These are phyloP conservation scores for Antennarius maculatus DNA, from an alignment of 2,797 vertebrate genomes.

Conservation along the genomic window DNA sequence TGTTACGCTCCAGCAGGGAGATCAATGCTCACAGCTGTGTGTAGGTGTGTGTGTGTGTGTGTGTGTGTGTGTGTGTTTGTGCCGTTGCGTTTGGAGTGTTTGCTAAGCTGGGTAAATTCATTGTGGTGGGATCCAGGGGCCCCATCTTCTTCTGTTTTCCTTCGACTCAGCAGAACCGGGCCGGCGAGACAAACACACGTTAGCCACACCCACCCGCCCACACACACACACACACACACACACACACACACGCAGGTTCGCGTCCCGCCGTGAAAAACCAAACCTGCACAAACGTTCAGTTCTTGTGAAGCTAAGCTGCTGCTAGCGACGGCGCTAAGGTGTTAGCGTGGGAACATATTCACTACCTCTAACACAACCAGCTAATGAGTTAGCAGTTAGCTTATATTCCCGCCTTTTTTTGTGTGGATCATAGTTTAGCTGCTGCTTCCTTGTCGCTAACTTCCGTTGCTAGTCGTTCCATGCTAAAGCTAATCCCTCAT, in stretches of 20 bases:
- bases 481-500: no score
- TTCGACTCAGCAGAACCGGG: conserved; percentile 74
- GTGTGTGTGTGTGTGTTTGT: conserved; percentile 29
- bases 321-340: background rate
- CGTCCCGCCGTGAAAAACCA: no score
- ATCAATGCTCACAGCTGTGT: conserved; percentile 69
- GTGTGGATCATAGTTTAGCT: no score
- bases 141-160: conserved; percentile 72
- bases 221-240: conserved; percentile 16
- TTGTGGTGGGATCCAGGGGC: conserved; percentile 71
- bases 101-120: conserved; percentile 67
- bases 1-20: conserved; percentile 67
- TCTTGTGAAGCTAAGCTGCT: background rate
- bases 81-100: conserved; percentile 56
- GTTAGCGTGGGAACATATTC: no score
- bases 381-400: no score
- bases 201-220: conserved; percentile 22
- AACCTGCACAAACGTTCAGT: no score
- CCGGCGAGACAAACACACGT: conserved; percentile 39
- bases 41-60: conserved; percentile 32
- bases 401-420: no score
- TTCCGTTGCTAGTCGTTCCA: no score
- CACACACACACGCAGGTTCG: conserved; percentile 21
- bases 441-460: no score
- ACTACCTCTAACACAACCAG: no score